Percentiles rank a stretch among this genome's conserved stretches.
Evolutionary conservation across 2,888 invertebrate species (phyloP).

Genomic region (Branchellion lobata): DNA sequence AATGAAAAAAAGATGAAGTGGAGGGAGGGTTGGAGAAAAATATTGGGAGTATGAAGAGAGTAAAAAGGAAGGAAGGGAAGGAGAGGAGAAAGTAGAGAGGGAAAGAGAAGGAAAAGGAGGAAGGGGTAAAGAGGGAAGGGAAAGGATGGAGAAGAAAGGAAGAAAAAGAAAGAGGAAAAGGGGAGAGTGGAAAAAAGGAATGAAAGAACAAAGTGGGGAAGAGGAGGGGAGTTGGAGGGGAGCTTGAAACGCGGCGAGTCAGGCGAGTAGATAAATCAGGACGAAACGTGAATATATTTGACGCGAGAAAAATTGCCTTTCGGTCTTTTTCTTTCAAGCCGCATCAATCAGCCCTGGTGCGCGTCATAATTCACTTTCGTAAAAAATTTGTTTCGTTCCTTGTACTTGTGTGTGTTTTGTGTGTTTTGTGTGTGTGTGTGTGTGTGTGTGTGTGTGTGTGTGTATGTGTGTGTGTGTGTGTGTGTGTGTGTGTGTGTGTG

Average conservation of each 20-base stretch:
- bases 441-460: neutral
- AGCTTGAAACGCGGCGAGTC: neutral
- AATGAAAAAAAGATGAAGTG: too few species aligned
- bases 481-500: too few species aligned
- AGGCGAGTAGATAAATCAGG: constrained; percentile 35
- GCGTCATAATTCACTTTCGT: constrained; percentile 40
- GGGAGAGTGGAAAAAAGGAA: too few species aligned
- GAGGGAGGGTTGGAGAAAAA: too few species aligned
- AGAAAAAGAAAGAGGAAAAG: too few species aligned
- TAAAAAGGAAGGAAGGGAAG: too few species aligned
- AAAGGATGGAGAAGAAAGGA: too few species aligned
- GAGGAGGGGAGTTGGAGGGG: neutral
- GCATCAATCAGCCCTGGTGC: constrained; percentile 36
- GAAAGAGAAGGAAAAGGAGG: too few species aligned
- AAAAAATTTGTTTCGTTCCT: constrained; percentile 17
- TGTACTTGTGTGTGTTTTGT: neutral
- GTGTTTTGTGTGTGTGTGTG: neutral
- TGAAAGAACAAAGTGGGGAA: neutral
- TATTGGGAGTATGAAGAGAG: too few species aligned
- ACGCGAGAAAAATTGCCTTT: constrained; percentile 39
- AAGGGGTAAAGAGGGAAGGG: too few species aligned
- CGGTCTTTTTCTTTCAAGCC: constrained; percentile 43
- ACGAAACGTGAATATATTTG: constrained; percentile 43
- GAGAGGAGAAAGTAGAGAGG: too few species aligned
- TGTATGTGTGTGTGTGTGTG: too few species aligned